phyloP scores from a whole-genome alignment of 2,797 vertebrate genomes.

The Parambassis ranga region DNA sequence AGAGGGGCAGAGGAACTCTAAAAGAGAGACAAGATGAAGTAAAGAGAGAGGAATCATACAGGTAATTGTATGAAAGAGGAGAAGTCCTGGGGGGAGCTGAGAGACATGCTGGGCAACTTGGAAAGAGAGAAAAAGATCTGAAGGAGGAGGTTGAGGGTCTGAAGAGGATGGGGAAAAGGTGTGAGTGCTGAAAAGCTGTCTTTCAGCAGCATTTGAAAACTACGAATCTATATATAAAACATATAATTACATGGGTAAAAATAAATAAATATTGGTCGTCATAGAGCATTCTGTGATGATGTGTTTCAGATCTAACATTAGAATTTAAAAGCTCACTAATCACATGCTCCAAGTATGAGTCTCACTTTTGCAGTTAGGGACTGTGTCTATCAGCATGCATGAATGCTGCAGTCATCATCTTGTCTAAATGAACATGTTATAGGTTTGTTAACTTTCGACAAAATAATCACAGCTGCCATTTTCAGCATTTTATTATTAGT shows the following conservation, averaged over 20 bases:
- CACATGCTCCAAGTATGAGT: background rate
- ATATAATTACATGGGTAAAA: too few relatives aligned
- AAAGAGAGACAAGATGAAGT: background rate
- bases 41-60: background rate
- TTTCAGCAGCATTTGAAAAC: background rate
- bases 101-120: constrained; percentile 21
- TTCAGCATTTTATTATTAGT: too few relatives aligned
- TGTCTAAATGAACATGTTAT: too few relatives aligned
- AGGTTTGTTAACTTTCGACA: too few relatives aligned
- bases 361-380: background rate
- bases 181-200: background rate
- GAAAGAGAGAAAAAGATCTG: constrained; percentile 7
- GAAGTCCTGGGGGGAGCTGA: background rate
- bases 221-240: background rate
- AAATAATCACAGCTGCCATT: too few relatives aligned
- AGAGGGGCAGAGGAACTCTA: constrained; percentile 3
- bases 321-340: background rate
- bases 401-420: too few relatives aligned
- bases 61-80: constrained; percentile 32
- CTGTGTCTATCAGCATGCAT: too few relatives aligned
- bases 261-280: too few relatives aligned
- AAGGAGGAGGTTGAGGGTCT: background rate
- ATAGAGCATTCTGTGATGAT: too few relatives aligned
- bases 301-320: too few relatives aligned
- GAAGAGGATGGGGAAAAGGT: background rate